A percentile compares a stretch with the other conserved stretches of the same genome.
Evolutionary conservation across 2,113 vertebrate species (phyloP).

Genomic region (Cranoglanis bouderius): DNA sequence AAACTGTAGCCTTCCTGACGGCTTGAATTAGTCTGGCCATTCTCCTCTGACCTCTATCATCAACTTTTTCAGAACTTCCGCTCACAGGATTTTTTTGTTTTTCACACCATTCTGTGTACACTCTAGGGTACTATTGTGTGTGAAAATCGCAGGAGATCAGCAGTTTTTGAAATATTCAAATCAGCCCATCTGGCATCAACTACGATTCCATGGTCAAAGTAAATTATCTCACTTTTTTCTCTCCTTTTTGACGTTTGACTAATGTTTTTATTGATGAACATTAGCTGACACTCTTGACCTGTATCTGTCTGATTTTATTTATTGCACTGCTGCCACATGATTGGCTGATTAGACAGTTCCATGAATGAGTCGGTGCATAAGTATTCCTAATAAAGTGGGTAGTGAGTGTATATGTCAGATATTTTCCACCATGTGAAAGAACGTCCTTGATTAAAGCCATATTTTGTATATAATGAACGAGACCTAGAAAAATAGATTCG

Average conservation of each 20-base stretch:
- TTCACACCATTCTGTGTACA: not conserved
- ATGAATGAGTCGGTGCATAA: not conserved
- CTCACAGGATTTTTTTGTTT: not conserved
- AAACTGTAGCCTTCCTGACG: not conserved
- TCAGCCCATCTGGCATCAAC: not conserved
- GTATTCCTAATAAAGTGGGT: not conserved
- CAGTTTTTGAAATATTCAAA: not conserved
- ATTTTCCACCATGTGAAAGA: not conserved
- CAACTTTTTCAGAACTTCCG: not conserved
- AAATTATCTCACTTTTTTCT: not conserved
- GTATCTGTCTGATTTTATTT: not conserved
- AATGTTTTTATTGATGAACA: not conserved
- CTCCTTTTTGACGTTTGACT: not conserved
- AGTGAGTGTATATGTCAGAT: not conserved
- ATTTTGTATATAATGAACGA: constrained; percentile 8
- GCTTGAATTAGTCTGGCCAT: not conserved
- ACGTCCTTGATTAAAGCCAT: not conserved
- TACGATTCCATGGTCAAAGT: not conserved
- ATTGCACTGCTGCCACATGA: not conserved
- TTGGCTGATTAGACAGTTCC: not conserved
- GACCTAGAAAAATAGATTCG: constrained; percentile 2
- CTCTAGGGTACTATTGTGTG: not conserved
- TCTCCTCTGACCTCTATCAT: not conserved
- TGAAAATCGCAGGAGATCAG: not conserved
- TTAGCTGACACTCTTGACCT: not conserved